Evolutionary conservation across 2,797 vertebrate genomes (phyloP), one percentile per base, ranked within the genome.

Genomic region (Channallabes apus): DNA sequence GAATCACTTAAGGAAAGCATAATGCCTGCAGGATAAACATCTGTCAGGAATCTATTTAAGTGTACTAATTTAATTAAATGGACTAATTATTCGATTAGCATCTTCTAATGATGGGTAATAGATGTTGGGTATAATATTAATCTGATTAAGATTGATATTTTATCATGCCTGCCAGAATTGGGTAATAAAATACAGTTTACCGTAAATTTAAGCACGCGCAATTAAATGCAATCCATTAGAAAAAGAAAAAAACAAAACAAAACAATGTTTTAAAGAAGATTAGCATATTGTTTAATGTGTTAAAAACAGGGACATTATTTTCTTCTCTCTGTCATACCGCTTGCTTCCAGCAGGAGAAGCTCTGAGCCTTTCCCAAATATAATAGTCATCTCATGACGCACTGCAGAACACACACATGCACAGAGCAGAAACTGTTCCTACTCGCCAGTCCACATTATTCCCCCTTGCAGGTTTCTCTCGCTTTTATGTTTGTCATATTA

Each of bases 301-400:
- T 69, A 51, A 27, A 61, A 75, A 9, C 38, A 68, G 46, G 27
- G 17, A 0, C 35, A 67, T 69, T 38, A 38, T 14, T 67, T 38
- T 83, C 20, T 75, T 46, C 22, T 79, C 46, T 77, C 78, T 91
- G 90, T 82, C 67, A 84, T 85, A 73, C 89, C 84, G 72, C 51
- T 41, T 67, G 32, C 75, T n/a, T 89, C 87, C 90, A 89, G 88
- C 85, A 91, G 90, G 90, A 85, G 89, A 86, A 88, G 89, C 88
- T 89, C 87, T 51, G 71, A 67, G 80, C 51, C 59, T 84, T 46
- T 35, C 51, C 51, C 41, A 72, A 17, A 69, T 61, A 41, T 38
- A 58, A 73, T 65, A 29, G n/a, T 77, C 65, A 56, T 76, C 65
- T 85, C 78, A 79, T 73, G 75, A 32, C 73, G 61, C 82, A 77